Percentiles rank a stretch among this genome's conserved stretches.
Evolutionary conservation across 2,797 vertebrate genomes (phyloP).

Genomic region (Brachyalestes nurse): DNA sequence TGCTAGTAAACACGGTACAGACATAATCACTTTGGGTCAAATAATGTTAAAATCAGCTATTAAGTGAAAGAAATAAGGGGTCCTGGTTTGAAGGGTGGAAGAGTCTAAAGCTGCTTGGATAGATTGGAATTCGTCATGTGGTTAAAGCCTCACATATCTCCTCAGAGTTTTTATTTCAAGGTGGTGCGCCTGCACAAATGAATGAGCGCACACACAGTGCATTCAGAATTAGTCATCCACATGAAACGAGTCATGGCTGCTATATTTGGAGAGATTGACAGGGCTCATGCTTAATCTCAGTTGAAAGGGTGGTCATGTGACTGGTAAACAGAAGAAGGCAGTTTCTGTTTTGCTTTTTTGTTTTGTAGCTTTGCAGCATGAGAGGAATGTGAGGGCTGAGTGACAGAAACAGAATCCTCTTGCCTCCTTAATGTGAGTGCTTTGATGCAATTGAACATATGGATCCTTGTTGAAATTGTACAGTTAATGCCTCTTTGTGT

Average conservation of each 20-base stretch:
- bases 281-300: constrained; percentile 13
- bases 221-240: constrained; percentile 31
- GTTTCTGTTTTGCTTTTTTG: background rate
- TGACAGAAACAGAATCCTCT: background rate
- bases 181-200: background rate
- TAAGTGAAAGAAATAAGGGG: background rate
- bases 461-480: background rate
- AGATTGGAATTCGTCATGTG: constrained; percentile 13
- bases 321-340: background rate
- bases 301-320: constrained; percentile 31
- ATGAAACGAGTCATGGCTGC: constrained; percentile 16
- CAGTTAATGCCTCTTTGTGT: too few relatives aligned
- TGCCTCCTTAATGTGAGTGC: background rate
- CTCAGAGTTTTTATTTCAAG: constrained; percentile 10
- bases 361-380: background rate
- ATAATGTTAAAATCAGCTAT: background rate
- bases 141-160: constrained; percentile 16
- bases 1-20: too few relatives aligned
- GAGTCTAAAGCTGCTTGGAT: background rate
- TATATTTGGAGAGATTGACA: constrained; percentile 36
- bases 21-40: background rate
- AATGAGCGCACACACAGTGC: background rate
- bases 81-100: background rate
- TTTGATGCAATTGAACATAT: background rate
- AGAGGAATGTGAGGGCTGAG: background rate